phyloP scores from a whole-genome alignment of 2,113 vertebrate species.

The Nerophis lumbriciformis region DNA sequence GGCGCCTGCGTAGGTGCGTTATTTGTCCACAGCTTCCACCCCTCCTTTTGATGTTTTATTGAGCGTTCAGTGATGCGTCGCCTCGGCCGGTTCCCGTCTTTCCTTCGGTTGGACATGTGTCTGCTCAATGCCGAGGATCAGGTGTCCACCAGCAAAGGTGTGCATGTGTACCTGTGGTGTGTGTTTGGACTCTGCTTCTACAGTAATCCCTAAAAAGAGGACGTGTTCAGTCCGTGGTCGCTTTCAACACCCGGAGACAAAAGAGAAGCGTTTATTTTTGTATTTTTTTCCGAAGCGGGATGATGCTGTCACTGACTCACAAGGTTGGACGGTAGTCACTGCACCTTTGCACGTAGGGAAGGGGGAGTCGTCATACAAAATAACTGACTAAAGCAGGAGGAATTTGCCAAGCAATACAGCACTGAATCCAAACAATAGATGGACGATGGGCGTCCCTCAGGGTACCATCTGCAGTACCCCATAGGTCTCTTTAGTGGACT shows the following conservation, averaged over 20 bases:
- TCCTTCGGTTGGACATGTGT: slow-evolving; percentile 35
- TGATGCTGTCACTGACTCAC: slow-evolving; percentile 26
- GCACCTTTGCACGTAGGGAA: slow-evolving; percentile 5
- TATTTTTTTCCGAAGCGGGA: slow-evolving; percentile 25
- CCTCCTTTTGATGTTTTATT: slow-evolving; percentile 70
- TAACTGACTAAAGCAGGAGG: not conserved
- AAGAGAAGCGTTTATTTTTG: slow-evolving; percentile 10
- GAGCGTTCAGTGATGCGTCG: slow-evolving; percentile 59
- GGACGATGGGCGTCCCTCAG: too few species aligned
- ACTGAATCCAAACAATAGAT: too few species aligned
- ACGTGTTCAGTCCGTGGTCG: slow-evolving; percentile 1
- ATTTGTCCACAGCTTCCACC: slow-evolving; percentile 52
- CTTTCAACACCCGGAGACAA: slow-evolving; percentile 27
- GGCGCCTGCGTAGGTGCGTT: slow-evolving; percentile 48
- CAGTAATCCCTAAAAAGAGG: not conserved
- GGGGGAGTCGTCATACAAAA: slow-evolving; percentile 21
- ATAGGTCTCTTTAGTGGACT: too few species aligned
- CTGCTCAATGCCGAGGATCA: slow-evolving; percentile 16
- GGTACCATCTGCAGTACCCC: too few species aligned
- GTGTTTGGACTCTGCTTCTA: too few species aligned
- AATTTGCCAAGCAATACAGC: too few species aligned
- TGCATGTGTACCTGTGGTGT: not conserved
- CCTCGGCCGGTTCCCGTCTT: slow-evolving; percentile 44
- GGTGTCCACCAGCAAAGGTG: slow-evolving; percentile 5
- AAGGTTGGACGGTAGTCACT: slow-evolving; percentile 17